A percentile compares a stretch with the other conserved stretches of the same genome.
Conservation (phyloP, 2,888 invertebrate genomes). For the Campopleginae sp. region DNA sequence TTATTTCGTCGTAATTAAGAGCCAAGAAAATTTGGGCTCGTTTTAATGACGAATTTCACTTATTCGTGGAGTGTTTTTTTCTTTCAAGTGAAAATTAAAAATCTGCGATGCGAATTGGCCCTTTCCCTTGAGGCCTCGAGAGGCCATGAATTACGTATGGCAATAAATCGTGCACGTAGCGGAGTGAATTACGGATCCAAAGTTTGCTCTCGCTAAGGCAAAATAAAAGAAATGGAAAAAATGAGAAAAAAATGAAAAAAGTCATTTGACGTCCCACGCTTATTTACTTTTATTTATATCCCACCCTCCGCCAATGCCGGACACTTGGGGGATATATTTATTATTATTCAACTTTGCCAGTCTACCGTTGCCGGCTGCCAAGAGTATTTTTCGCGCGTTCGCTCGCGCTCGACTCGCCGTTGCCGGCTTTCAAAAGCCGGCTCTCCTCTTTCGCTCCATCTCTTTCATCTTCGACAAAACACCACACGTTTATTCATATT, state of each 20-base stretch:
- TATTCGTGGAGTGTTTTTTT: not conserved
- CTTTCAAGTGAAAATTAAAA: not conserved
- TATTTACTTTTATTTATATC: conserved; percentile 67
- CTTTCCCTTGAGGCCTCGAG: not conserved
- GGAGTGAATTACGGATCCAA: conserved; percentile 21
- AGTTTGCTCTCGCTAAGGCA: conserved; percentile 34
- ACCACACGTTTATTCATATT: conserved; percentile 26
- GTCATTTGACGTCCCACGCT: conserved; percentile 54
- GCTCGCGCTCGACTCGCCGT: conserved; percentile 27
- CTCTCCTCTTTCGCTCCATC: not conserved
- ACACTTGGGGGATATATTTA: conserved; percentile 63
- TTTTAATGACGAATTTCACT: not conserved
- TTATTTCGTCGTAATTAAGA: not conserved
- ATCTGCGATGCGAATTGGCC: not conserved
- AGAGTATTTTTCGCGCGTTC: conserved; percentile 77
- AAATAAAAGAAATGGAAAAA: conserved; percentile 40
- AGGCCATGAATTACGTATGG: not conserved
- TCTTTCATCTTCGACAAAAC: conserved; percentile 3
- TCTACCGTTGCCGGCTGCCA: conserved; percentile 80
- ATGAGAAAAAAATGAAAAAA: conserved; percentile 19
- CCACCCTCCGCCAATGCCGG: conserved; percentile 59
- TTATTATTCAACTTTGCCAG: conserved; percentile 66
- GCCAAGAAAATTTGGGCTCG: not conserved
- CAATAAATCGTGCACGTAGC: conserved; percentile 20
- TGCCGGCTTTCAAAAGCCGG: conserved; percentile 53